These are phyloP conservation scores for Loxodonta africana DNA, from an alignment of 2,113 vertebrate genomes.

Conservation along the genomic window DNA sequence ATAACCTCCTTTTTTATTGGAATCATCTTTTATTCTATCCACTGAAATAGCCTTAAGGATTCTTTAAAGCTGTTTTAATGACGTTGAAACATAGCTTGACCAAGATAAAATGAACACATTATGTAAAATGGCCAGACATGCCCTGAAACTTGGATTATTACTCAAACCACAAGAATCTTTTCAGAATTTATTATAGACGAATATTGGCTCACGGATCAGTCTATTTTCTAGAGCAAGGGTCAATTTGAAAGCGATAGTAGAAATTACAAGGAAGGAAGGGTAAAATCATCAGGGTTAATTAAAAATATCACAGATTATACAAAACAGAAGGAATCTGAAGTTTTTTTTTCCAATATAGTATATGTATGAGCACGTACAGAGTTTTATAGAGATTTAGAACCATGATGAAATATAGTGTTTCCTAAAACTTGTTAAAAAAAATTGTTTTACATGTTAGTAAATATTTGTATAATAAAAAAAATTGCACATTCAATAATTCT, in stretches of 20 bases:
- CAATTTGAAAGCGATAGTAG: slow-evolving; percentile 21
- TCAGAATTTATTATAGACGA: neutral
- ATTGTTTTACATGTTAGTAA: neutral
- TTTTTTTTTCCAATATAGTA: neutral
- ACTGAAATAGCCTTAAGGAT: slow-evolving; percentile 24
- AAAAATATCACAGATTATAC: slow-evolving; percentile 5
- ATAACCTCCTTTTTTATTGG: slow-evolving; percentile 25
- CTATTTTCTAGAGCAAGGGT: neutral
- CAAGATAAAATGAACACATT: slow-evolving; percentile 50
- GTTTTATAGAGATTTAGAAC: slow-evolving; percentile 36
- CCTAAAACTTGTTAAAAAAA: neutral
- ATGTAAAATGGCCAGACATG: slow-evolving; percentile 4
- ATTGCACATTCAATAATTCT: neutral
- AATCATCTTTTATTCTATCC: slow-evolving; percentile 5
- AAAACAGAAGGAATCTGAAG: slow-evolving; percentile 12
- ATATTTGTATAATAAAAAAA: neutral
- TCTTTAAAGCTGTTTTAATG: slow-evolving; percentile 55
- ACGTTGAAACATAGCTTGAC: slow-evolving; percentile 13
- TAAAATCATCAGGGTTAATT: slow-evolving; percentile 33
- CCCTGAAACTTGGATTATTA: slow-evolving; percentile 22
- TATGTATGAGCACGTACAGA: neutral
- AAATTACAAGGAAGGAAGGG: neutral
- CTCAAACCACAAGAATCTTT: slow-evolving; percentile 35
- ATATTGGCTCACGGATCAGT: neutral
- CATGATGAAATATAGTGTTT: slow-evolving; percentile 19